phyloP scores from a whole-genome alignment of 1,140 invertebrate genomes.

The Drosophila kurseongensis region DNA sequence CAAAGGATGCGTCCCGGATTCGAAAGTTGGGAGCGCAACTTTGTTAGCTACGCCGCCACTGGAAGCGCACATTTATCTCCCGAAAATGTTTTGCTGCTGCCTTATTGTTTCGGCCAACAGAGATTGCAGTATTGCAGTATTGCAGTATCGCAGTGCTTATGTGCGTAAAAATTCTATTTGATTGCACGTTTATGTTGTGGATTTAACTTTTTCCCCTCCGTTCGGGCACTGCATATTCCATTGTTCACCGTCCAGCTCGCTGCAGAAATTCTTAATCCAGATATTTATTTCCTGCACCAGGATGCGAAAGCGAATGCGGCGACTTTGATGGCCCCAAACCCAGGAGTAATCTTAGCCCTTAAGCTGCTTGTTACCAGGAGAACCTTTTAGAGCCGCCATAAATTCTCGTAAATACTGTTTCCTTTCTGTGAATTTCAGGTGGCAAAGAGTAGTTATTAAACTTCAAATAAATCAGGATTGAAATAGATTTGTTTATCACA shows the following conservation, averaged over 20 bases:
- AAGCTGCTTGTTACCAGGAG: conserved; percentile 5
- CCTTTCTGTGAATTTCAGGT: conserved; percentile 5
- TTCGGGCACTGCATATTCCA: not conserved
- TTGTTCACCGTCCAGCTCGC: conserved; percentile 30
- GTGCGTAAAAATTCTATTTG: conserved; percentile 80
- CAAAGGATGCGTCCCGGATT: conserved; percentile 38
- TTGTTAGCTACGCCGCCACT: conserved; percentile 43
- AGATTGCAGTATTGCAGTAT: conserved; percentile 13
- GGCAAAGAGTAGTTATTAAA: conserved; percentile 4
- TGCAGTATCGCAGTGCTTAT: conserved; percentile 30
- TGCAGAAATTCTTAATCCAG: conserved; percentile 68
- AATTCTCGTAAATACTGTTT: conserved; percentile 13
- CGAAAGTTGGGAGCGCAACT: conserved; percentile 63
- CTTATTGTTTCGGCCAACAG: conserved; percentile 55
- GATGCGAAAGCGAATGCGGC: conserved; percentile 58
- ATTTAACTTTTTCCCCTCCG: conserved; percentile 20
- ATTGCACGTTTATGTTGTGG: conserved; percentile 66
- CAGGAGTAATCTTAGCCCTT: conserved; percentile 18
- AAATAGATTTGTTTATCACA: conserved; percentile 1
- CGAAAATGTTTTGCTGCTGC: conserved; percentile 69
- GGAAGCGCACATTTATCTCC: conserved; percentile 62
- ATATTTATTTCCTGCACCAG: conserved; percentile 76
- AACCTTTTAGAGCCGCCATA: conserved; percentile 24
- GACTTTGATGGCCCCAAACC: conserved; percentile 54
- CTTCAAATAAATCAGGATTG: conserved; percentile 18